Conservation (phyloP, 2,113 vertebrate genomes). For the Indicator maculatus region DNA sequence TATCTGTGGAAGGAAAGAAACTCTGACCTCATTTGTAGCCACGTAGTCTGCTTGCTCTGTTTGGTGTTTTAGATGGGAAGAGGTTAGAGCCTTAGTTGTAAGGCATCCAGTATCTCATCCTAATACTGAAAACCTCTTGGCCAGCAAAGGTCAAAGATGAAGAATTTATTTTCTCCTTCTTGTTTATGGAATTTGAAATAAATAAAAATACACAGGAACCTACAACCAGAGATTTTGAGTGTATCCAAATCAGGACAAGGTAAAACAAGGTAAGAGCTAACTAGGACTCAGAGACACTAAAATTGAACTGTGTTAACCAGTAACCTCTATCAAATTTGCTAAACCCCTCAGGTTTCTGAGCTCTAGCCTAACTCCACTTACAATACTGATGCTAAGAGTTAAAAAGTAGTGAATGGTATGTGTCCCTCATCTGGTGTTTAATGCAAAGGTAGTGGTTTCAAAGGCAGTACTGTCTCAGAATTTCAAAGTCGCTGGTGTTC, state of each 20-base stretch:
- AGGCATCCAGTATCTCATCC: background rate
- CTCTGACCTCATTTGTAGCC: background rate
- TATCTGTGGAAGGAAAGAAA: background rate
- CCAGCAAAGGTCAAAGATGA: background rate
- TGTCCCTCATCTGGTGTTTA: conserved; percentile 44
- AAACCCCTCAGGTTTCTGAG: background rate
- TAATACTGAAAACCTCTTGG: background rate
- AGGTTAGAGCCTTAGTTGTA: background rate
- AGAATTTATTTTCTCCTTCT: conserved; percentile 1
- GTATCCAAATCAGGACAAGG: conserved; percentile 8
- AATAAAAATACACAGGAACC: background rate
- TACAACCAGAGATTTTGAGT: background rate
- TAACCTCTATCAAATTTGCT: background rate
- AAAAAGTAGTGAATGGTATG: conserved; percentile 34
- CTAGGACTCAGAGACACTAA: conserved; percentile 16
- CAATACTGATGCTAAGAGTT: background rate
- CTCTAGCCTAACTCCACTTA: conserved; percentile 18
- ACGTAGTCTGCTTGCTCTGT: background rate
- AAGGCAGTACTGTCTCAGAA: conserved; percentile 74
- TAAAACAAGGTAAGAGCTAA: conserved; percentile 9
- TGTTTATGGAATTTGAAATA: background rate
- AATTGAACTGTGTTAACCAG: background rate
- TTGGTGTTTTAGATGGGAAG: background rate
- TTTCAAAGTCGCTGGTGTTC: conserved; percentile 85
- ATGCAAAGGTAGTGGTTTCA: conserved; percentile 68